phyloP scores from a whole-genome alignment of 2,888 invertebrate genomes.

The Chrysopilus asiliformis region DNA sequence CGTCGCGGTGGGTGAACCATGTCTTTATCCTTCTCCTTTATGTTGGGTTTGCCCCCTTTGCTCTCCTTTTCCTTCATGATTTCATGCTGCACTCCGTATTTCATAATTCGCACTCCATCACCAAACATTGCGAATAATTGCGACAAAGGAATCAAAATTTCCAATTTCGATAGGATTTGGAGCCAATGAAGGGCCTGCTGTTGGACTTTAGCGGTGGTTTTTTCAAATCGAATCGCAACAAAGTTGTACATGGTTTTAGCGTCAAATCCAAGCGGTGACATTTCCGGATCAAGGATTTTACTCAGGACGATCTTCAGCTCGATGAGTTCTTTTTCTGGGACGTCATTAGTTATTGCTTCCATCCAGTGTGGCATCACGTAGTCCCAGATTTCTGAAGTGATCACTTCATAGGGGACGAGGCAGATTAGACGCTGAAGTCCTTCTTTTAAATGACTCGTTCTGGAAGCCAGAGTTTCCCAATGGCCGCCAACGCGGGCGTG shows the following conservation, averaged over 20 bases:
- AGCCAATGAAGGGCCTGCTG: conserved; percentile 83
- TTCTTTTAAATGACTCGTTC: conserved; percentile 86
- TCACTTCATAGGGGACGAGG: conserved; percentile 93
- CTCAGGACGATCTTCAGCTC: conserved; percentile 73
- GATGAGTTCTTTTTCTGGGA: conserved; percentile 72
- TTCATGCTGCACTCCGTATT: conserved; percentile 39
- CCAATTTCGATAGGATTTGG: conserved; percentile 72
- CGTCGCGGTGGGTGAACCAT: conserved; percentile 33
- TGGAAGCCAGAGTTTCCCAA: conserved; percentile 80
- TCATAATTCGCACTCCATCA: conserved; percentile 68
- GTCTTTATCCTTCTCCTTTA: conserved; percentile 29
- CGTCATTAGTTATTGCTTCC: conserved; percentile 89
- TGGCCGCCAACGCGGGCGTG: conserved; percentile 92
- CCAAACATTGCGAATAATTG: conserved; percentile 84
- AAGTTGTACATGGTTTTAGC: conserved; percentile 93
- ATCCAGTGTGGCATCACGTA: conserved; percentile 99
- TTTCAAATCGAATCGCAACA: conserved; percentile 70
- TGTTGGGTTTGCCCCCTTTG: conserved; percentile 25
- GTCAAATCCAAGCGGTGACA: conserved; percentile 88
- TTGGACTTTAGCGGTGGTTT: conserved; percentile 67
- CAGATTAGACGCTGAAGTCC: conserved; percentile 90
- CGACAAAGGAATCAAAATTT: conserved; percentile 76
- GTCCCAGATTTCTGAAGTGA: conserved; percentile 94
- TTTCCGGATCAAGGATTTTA: conserved; percentile 93
- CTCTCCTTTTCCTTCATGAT: conserved; percentile 33